Base-by-base conservation (phyloP, 2,113 vertebrate species). In the Regulus satrapa region DNA sequence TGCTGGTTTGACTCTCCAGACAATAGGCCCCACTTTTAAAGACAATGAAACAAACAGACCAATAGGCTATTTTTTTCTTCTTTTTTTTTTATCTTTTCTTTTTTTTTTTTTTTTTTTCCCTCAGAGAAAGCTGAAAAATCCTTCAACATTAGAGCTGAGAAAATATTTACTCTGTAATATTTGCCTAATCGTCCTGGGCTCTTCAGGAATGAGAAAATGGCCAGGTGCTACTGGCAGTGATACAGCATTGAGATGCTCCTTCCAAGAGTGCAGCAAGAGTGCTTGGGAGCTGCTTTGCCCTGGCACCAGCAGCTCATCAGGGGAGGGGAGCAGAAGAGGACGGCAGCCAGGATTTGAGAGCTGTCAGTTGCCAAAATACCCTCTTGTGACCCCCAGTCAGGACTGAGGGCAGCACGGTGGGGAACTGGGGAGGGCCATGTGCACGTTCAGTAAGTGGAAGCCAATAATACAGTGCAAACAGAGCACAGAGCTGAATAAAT, bases 21-120 rank as follows among this genome's bases (percentile, higher is more conserved):
- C 6, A 23, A 83, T 43, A 93, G 63, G 63, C 49, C 32, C 74
- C 55, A 63, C 80, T 95, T 95, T 79, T 76, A 90, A 89, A 90
- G 84, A 64, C 1, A 74, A 40, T 18, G 86, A 96, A 92, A 87
- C 74, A 96, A 95, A 94, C 56, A 95, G 41, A 85, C 76, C 54
- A 85, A 78, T 29, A 90, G 28, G 18, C 5, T n/a, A n/a, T n/a
- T n/a, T n/a, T 25, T 63, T 61, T 76, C 38, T 7, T 9, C 3
- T 25, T 58, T 43, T 10, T 38, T 15, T 21, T 18, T 45, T 10
- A 51, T 9, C 25, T 21, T 45, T 31, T 43, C n/a, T n/a, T 41
- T 11, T 45, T 14, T 20, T 18, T 40, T 9, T 45, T 12, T 24
- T 28, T 48, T 41, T 41, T 38, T 12, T 2, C 12, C 2, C 24